Conservation (phyloP, 1,140 invertebrate species). For the Drosophila takahashii region DNA sequence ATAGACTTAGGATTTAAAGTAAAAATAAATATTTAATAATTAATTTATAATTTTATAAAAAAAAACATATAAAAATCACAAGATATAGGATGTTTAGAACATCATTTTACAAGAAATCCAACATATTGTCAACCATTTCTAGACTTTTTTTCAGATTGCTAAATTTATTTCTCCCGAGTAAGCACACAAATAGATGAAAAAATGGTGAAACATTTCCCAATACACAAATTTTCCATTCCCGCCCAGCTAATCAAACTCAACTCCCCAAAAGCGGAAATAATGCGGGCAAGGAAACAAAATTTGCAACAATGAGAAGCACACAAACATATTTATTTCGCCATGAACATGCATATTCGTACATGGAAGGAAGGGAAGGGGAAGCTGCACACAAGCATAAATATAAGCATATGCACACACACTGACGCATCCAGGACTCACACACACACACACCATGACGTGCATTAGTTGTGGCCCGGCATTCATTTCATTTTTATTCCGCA, state of each 20-base stretch:
- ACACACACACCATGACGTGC: slow-evolving; percentile 26
- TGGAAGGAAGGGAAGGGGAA: too few species aligned
- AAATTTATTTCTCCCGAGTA: not conserved
- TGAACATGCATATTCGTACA: not conserved
- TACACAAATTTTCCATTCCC: slow-evolving; percentile 22
- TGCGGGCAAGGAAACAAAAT: slow-evolving; percentile 38
- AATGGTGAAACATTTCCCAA: not conserved
- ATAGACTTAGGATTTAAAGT: too few species aligned
- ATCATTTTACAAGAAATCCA: too few species aligned
- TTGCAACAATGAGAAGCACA: slow-evolving; percentile 43
- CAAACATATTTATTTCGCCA: slow-evolving; percentile 24
- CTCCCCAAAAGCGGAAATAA: slow-evolving; percentile 35
- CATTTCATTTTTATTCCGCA: slow-evolving; percentile 63
- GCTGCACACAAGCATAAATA: slow-evolving; percentile 28
- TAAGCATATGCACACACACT: slow-evolving; percentile 21
- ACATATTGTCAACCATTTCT: too few species aligned
- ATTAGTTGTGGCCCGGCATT: slow-evolving; percentile 51
- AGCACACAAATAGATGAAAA: not conserved
- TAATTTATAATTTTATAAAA: too few species aligned
- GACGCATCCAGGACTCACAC: not conserved
- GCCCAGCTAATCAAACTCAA: slow-evolving; percentile 44
- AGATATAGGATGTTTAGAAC: too few species aligned
- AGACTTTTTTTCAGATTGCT: not conserved
- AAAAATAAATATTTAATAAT: too few species aligned
- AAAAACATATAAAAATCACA: too few species aligned